Percentiles rank a stretch among this genome's conserved stretches.
Evolutionary conservation across 53 echinoderm and acorn worm genomes (phyloP).

Genomic region (Arbacia lixula): DNA sequence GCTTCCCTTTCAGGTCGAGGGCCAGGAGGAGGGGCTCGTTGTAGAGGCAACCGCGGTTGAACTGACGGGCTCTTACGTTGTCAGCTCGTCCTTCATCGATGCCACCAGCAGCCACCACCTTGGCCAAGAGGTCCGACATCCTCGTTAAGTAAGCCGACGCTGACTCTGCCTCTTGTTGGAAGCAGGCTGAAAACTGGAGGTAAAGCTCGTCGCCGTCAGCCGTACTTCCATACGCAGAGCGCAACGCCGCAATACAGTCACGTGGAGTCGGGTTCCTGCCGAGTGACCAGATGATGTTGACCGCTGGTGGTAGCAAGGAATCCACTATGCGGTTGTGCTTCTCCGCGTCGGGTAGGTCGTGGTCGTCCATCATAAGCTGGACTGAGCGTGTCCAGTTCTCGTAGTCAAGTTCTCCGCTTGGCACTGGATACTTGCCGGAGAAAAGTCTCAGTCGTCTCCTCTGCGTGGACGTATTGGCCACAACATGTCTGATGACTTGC

Average conservation of each 20-base stretch:
- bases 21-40: conserved; percentile 23
- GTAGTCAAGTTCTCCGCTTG: conserved; percentile 44
- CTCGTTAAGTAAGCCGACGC: conserved; percentile 43
- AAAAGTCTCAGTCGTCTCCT: conserved; percentile 60
- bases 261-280: conserved; percentile 9
- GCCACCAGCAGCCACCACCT: conserved; percentile 56
- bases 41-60: conserved; percentile 42
- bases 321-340: conserved; percentile 38
- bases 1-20: background rate
- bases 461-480: background rate
- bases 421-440: conserved; percentile 58
- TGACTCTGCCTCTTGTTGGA: conserved; percentile 28
- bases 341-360: conserved; percentile 23
- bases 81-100: conserved; percentile 27
- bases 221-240: conserved; percentile 53
- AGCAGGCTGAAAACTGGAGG: conserved; percentile 55
- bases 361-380: conserved; percentile 39
- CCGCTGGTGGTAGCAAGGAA: conserved; percentile 57
- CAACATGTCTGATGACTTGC: too few species aligned
- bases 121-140: conserved; percentile 47
- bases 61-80: conserved; percentile 45
- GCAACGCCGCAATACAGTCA: conserved; percentile 31
- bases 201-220: conserved; percentile 63
- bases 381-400: conserved; percentile 51
- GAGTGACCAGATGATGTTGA: conserved; percentile 42